phyloP scores from a whole-genome alignment of 2,113 vertebrate species.

The Brachypodius melanocephalos region DNA sequence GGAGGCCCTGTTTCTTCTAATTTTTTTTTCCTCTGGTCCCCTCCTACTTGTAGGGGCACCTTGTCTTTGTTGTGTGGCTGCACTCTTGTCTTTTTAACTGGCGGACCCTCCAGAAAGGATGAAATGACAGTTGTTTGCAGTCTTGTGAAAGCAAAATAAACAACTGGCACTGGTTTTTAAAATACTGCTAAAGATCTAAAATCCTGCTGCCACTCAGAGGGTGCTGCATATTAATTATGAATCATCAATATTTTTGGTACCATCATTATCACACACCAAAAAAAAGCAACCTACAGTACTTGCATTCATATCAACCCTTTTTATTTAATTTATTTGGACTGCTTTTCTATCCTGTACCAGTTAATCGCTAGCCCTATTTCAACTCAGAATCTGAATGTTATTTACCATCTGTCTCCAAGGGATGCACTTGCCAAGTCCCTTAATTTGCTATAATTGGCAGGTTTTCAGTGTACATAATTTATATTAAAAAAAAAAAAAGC shows the following conservation, averaged over 20 bases:
- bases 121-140: conserved; percentile 10
- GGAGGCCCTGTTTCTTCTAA: neutral
- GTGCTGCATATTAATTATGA: conserved; percentile 48
- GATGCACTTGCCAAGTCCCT: conserved; percentile 78
- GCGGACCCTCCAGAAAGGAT: neutral
- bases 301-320: conserved; percentile 62
- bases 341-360: conserved; percentile 71
- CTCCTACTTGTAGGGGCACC: neutral
- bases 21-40: neutral
- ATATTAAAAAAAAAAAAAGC: conserved; percentile 67
- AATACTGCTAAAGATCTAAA: conserved; percentile 19
- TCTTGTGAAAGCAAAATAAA: conserved; percentile 23
- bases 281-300: conserved; percentile 38
- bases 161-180: conserved; percentile 42
- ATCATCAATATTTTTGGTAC: conserved; percentile 65
- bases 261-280: conserved; percentile 10
- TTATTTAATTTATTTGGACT: conserved; percentile 75
- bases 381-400: conserved; percentile 81
- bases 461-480: conserved; percentile 84
- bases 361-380: conserved; percentile 78
- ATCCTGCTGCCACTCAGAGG: conserved; percentile 36
- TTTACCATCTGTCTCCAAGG: conserved; percentile 83
- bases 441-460: conserved; percentile 83
- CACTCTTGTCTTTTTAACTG: neutral
- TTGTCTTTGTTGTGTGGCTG: neutral